These are phyloP conservation scores for Bimastos eiseni DNA, from an alignment of 2,888 invertebrate genomes.

Conservation along the genomic window DNA sequence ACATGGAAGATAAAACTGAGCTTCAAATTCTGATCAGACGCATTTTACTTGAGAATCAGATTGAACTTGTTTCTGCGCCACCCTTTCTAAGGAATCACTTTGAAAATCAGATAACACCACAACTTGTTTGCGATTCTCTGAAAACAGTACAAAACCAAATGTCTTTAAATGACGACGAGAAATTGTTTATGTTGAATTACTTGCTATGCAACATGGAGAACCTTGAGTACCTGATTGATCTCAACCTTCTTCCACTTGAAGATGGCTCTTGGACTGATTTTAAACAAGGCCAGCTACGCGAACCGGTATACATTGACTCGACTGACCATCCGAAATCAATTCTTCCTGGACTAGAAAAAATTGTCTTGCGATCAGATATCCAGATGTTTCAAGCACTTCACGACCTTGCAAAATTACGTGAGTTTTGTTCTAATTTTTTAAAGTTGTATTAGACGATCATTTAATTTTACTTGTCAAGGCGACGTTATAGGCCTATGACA, in stretches of 20 bases:
- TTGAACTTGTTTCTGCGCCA: not conserved
- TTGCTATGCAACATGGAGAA: constrained; percentile 1
- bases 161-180: constrained; percentile 28
- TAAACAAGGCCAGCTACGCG: not conserved
- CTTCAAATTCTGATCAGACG: not conserved
- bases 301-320: constrained; percentile 29
- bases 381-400: not conserved
- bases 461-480: not conserved
- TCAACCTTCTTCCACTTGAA: constrained; percentile 44
- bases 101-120: constrained; percentile 32
- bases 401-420: not conserved
- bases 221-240: not conserved
- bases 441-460: not conserved
- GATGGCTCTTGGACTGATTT: constrained; percentile 42
- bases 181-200: constrained; percentile 27
- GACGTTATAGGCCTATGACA: too few species aligned
- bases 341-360: constrained; percentile 39
- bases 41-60: not conserved
- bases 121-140: constrained; percentile 31
- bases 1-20: not conserved
- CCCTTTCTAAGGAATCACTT: not conserved
- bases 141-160: constrained; percentile 23
- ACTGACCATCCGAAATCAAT: constrained; percentile 33
- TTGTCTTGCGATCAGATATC: constrained; percentile 28
- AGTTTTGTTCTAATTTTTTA: not conserved